Evolutionary conservation across 2,797 vertebrate species (phyloP), one percentile per base, ranked within the genome.

Genomic region (Peromyscus eremicus): DNA sequence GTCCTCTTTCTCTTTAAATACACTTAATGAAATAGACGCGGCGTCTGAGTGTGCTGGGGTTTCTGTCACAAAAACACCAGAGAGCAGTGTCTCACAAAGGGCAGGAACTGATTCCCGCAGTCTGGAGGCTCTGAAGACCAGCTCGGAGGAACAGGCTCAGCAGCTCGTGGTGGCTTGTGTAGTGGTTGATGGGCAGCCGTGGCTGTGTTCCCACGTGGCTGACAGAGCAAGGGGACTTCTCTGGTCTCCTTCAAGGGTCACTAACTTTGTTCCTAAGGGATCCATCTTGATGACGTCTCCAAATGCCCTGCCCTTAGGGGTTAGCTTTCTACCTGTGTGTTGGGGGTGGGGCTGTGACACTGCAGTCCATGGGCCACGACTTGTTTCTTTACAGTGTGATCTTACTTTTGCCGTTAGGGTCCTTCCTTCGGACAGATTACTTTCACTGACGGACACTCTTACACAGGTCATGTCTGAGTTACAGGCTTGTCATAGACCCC

Each of bases 11-110:
- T 82, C 55, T 80, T 96, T 19, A 70, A 87, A 89, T 88, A n/a
- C 71, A 6, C 83, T 87, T 88, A 95, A 80, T 82, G 92, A 82
- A 94, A 55, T 49, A 86, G 80, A 90, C 70, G 82, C 43, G 13
- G 71, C 52, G 62, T 88, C 49, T 71, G 55, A 60, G 5, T 88
- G 25, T 17, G 14, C 81, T 73, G 49, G 76, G 76, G 8, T 60
- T 62, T 79, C 76, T 89, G 40, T 81, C 68, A 17, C 66, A 68
- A 86, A 55, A 21, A 6, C 10, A n/a, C 49, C 32, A 37, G 14
- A 29, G 21, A 57, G 46, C 6, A 16, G 29, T 60, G 40, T 32
- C 66, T 49, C 66, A 37, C 14, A 88, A 46, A 80, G 37, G 60
- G 10, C 32, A 80, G 19, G 57, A 27, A 27, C 55, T 85, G 43